Conservation (phyloP, 2,113 vertebrate genomes). For the Speoplatyrhinus poulsoni region DNA sequence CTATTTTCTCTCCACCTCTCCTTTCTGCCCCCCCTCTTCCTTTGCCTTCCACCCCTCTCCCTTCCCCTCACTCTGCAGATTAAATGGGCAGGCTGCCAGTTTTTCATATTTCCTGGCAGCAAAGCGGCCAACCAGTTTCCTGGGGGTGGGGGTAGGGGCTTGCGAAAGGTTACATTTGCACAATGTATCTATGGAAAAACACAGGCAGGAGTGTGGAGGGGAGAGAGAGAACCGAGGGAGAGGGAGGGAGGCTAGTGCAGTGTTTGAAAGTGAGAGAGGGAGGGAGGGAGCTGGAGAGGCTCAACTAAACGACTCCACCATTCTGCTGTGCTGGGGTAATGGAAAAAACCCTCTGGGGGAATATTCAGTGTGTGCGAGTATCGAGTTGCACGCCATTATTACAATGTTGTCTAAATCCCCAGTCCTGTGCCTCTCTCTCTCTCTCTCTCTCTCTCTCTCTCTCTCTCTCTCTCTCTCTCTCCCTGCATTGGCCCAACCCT, state of each 20-base stretch:
- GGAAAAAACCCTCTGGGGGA: slow-evolving; percentile 86
- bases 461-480: slow-evolving; percentile 53
- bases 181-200: slow-evolving; percentile 85
- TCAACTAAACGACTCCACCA: slow-evolving; percentile 72
- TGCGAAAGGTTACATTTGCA: slow-evolving; percentile 92
- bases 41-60: slow-evolving; percentile 35
- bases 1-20: slow-evolving; percentile 54
- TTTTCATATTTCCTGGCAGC: slow-evolving; percentile 88
- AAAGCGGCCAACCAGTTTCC: slow-evolving; percentile 82
- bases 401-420: slow-evolving; percentile 63
- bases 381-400: slow-evolving; percentile 75
- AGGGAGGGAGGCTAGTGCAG: slow-evolving; percentile 44
- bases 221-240: slow-evolving; percentile 17
- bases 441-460: slow-evolving; percentile 47
- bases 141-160: slow-evolving; percentile 75
- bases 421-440: slow-evolving; percentile 44
- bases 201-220: slow-evolving; percentile 64
- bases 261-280: slow-evolving; percentile 47
- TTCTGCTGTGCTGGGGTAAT: slow-evolving; percentile 79
- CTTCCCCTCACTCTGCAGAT: slow-evolving; percentile 80
- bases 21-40: slow-evolving; percentile 39
- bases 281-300: slow-evolving; percentile 61
- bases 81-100: slow-evolving; percentile 90
- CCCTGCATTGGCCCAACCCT: slow-evolving; percentile 50
- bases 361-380: slow-evolving; percentile 79